phyloP scores from a whole-genome alignment of 2,888 invertebrate species.

The Sinodicranocentrus sp. region DNA sequence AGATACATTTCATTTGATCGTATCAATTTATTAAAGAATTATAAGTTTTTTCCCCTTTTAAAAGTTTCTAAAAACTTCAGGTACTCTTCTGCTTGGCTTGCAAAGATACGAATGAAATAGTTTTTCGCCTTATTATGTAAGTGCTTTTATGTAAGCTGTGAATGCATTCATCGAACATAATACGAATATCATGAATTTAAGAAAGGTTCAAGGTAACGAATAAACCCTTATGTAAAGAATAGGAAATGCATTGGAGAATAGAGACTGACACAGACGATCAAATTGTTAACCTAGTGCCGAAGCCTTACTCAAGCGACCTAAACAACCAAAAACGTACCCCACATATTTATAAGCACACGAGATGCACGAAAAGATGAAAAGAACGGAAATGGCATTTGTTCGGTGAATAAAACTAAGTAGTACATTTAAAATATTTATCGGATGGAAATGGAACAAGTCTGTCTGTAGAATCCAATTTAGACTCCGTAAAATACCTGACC shows the following conservation, averaged over 20 bases:
- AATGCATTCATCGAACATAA: background rate
- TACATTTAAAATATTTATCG: too few species aligned
- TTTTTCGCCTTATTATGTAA: background rate
- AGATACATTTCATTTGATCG: background rate
- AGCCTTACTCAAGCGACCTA: too few species aligned
- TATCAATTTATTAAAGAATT: background rate
- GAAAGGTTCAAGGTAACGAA: conserved; percentile 46
- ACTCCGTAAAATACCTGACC: too few species aligned
- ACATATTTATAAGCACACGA: background rate
- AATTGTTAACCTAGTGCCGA: too few species aligned
- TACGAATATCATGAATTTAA: too few species aligned
- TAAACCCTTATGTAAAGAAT: too few species aligned
- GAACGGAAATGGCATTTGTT: conserved; percentile 23
- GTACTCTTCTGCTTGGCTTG: background rate
- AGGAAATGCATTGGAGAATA: too few species aligned
- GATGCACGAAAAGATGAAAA: background rate
- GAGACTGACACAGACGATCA: too few species aligned
- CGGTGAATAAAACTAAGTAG: too few species aligned
- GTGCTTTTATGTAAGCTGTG: background rate
- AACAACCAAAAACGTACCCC: too few species aligned
- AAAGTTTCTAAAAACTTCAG: background rate
- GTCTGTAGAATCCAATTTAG: too few species aligned
- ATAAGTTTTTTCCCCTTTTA: background rate
- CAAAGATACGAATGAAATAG: background rate
- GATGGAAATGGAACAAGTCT: too few species aligned